A percentile compares a stretch with the other conserved stretches of the same genome.
These are phyloP conservation scores for Gryllus bimaculatus DNA, from an alignment of 1,140 invertebrate genomes.

Conservation along the genomic window DNA sequence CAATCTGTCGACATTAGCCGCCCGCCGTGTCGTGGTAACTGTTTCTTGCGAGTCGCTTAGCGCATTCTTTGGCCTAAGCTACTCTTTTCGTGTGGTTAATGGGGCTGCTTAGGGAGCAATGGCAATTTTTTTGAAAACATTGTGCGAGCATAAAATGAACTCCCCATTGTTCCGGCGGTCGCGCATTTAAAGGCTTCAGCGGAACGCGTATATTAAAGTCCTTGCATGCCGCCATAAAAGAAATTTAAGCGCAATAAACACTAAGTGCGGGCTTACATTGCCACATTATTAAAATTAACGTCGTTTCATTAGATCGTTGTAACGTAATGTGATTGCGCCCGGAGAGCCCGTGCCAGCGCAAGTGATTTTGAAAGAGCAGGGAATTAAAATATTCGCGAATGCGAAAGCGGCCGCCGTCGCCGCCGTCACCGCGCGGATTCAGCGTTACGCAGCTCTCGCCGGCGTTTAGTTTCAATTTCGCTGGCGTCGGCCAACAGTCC, in stretches of 20 bases:
- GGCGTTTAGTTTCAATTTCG: no score
- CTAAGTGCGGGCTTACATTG: not conserved
- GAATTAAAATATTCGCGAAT: not conserved
- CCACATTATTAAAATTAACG: not conserved
- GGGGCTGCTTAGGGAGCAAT: not conserved
- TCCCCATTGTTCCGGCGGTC: not conserved
- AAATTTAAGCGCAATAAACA: not conserved
- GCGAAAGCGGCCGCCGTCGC: slow-evolving; percentile 26
- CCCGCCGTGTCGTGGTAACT: no score
- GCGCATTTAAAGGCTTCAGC: not conserved
- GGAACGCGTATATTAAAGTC: not conserved
- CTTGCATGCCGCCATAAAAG: not conserved
- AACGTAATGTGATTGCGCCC: not conserved
- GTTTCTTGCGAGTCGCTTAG: no score
- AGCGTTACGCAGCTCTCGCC: no score
- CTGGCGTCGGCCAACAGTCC: no score
- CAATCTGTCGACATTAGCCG: no score
- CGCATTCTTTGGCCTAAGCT: no score
- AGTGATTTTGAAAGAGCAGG: not conserved
- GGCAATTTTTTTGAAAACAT: not conserved
- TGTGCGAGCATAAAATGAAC: not conserved
- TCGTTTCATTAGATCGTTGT: not conserved
- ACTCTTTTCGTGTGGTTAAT: not conserved
- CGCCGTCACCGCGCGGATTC: slow-evolving; percentile 30
- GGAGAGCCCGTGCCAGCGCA: not conserved